Base-by-base conservation (phyloP, 2,113 vertebrate species). In the Oreamnos americanus region DNA sequence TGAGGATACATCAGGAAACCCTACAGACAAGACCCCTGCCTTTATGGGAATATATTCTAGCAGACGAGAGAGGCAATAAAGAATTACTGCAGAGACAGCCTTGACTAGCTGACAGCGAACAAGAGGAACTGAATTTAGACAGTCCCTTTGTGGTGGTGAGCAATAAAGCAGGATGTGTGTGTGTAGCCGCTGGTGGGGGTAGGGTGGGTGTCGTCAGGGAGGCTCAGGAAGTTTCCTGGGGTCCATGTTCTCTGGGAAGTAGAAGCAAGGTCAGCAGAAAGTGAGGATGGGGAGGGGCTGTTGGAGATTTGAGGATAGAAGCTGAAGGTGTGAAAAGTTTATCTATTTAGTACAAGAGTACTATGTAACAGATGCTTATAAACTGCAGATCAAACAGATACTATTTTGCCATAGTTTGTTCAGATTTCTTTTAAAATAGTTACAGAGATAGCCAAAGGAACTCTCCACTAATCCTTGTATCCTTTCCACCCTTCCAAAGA, bases 141-240 rank as follows among this genome's bases (percentile, higher is more conserved):
- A 1, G 36, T 28, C 6, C n/a, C 3, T 57, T 3, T 17, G 12
- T 4, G 33, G 15, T 16, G 51, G 17, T 19, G 30, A 71, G 55
- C 53, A 19, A 19, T 26, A 85, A 21, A 49, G 6, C 58, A 19
- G 57, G 11, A 23, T 26, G 3, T 33, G 3, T 91, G 84, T n/a
- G 3, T 57, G 12, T 14, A 13, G 53, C 25, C 2, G 2, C 11
- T 67, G n/a, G 14, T 3, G 3, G 51, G 57, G n/a, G 17, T 3
- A 6, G 45, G 39, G n/a, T 26, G 13, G 21, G 5, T 62, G 33
- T 19, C 1, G 0, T 2, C 2, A 8, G 10, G 78, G 58, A 28
- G 28, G 93, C 23, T 30, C 13, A 4, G 47, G 62, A 57, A 12
- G 25, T 92, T 57, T 28, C 30, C 19, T 2, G 45, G 26, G 25